Evolutionary conservation across 2,888 invertebrate species (phyloP).

Genomic region (Drosophila bunnanda): DNA sequence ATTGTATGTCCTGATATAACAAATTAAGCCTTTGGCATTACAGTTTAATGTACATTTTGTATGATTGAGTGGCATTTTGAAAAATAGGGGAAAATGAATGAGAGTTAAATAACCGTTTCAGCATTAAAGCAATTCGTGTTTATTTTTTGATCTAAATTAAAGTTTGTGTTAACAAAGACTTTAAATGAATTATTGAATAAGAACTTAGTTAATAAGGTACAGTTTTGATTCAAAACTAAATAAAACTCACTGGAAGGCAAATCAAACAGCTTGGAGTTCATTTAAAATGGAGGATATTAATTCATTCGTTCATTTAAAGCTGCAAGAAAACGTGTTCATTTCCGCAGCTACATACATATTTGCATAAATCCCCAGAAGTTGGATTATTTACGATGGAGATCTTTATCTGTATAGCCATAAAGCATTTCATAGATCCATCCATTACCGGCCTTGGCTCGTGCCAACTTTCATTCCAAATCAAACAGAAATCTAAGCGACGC

Average conservation of each 20-base stretch:
- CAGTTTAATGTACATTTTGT: not conserved
- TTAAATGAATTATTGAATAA: no score
- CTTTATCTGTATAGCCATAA: constrained; percentile 16
- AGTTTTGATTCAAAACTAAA: no score
- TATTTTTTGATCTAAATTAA: no score
- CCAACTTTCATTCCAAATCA: constrained; percentile 50
- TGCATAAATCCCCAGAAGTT: not conserved
- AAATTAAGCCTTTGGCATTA: constrained; percentile 7
- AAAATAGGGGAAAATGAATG: not conserved
- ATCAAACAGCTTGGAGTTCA: not conserved
- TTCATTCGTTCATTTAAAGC: not conserved
- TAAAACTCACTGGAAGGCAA: no score
- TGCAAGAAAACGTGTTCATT: not conserved
- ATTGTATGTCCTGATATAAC: constrained; percentile 4
- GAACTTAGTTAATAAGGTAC: no score
- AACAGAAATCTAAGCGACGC: constrained; percentile 50
- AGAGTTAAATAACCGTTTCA: not conserved
- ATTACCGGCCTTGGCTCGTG: constrained; percentile 20
- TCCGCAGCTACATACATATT: not conserved
- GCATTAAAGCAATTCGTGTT: not conserved
- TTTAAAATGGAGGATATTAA: constrained; percentile 24
- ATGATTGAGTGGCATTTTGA: not conserved
- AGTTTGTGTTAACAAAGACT: no score
- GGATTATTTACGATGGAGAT: constrained; percentile 19
- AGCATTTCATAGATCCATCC: constrained; percentile 30